These are phyloP conservation scores for Phrynocephalus forsythii DNA, from an alignment of 2,797 vertebrate species.

Conservation along the genomic window DNA sequence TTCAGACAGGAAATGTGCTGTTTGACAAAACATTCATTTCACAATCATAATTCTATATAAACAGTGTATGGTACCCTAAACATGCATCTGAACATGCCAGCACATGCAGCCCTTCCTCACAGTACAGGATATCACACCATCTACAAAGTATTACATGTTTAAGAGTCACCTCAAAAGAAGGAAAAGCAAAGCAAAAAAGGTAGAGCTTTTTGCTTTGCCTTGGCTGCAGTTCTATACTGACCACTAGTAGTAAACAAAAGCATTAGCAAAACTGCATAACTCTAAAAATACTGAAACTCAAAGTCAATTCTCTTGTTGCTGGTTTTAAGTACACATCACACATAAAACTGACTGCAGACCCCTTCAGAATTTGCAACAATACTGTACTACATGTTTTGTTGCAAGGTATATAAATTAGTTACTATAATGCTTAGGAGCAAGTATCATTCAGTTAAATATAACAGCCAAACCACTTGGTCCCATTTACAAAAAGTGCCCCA, in stretches of 20 bases:
- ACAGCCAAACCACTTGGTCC: not conserved
- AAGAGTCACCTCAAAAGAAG: constrained; percentile 30
- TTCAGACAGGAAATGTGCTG: constrained; percentile 43
- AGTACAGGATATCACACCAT: constrained; percentile 38
- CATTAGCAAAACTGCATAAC: not conserved
- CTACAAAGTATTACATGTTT: constrained; percentile 27
- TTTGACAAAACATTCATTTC: constrained; percentile 23
- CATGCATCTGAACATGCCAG: constrained; percentile 29
- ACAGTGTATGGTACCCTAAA: constrained; percentile 34
- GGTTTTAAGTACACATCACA: not conserved
- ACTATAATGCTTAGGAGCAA: constrained; percentile 10
- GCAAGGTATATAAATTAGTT: not conserved
- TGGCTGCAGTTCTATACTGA: constrained; percentile 9
- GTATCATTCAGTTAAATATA: constrained; percentile 16
- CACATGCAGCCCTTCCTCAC: constrained; percentile 29
- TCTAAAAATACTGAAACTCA: not conserved
- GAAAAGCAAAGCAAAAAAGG: not conserved
- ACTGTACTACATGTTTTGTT: not conserved
- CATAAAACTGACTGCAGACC: not conserved
- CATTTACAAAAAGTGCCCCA: constrained; percentile 24
- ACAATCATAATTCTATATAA: constrained; percentile 43
- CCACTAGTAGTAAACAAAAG: not conserved
- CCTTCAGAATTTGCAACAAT: not conserved
- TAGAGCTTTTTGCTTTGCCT: not conserved
- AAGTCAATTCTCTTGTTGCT: not conserved